Conservation (phyloP, 1,140 invertebrate genomes). For the Maconellicoccus hirsutus region DNA sequence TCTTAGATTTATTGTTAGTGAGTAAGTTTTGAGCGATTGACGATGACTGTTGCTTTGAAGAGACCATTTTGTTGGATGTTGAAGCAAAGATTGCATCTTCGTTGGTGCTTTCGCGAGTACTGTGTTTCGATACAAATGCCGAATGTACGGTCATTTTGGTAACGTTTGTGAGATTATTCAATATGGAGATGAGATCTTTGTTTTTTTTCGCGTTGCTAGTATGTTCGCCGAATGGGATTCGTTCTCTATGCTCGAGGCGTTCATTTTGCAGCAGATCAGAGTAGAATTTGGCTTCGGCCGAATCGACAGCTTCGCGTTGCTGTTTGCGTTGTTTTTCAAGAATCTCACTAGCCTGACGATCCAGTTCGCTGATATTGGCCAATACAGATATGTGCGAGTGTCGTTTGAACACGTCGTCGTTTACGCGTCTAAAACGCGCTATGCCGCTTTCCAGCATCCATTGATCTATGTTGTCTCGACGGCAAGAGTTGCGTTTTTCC, state of each 20-base stretch:
- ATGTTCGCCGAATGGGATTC: background rate
- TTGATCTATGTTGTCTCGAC: background rate
- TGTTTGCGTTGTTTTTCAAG: constrained; percentile 45
- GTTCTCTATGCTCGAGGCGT: background rate
- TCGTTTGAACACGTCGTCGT: constrained; percentile 35
- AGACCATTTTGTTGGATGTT: too few relatives aligned
- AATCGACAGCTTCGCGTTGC: constrained; percentile 33
- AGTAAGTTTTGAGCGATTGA: too few relatives aligned
- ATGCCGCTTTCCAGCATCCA: background rate
- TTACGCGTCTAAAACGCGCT: background rate
- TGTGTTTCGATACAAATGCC: too few relatives aligned
- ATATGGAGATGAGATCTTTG: constrained; percentile 48
- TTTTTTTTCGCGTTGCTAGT: constrained; percentile 33
- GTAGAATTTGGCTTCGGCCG: constrained; percentile 34
- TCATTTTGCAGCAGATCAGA: constrained; percentile 27
- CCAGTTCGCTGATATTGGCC: constrained; percentile 67
- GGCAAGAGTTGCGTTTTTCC: background rate
- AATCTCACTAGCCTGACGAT: constrained; percentile 62
- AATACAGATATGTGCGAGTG: constrained; percentile 50
- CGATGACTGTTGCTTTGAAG: too few relatives aligned
- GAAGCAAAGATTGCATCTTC: too few relatives aligned
- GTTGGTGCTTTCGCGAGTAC: too few relatives aligned
- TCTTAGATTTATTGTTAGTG: too few relatives aligned
- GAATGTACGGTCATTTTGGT: constrained; percentile 40
- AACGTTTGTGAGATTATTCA: constrained; percentile 48